phyloP scores from a whole-genome alignment of 2,113 vertebrate species.

The Calypte anna region DNA sequence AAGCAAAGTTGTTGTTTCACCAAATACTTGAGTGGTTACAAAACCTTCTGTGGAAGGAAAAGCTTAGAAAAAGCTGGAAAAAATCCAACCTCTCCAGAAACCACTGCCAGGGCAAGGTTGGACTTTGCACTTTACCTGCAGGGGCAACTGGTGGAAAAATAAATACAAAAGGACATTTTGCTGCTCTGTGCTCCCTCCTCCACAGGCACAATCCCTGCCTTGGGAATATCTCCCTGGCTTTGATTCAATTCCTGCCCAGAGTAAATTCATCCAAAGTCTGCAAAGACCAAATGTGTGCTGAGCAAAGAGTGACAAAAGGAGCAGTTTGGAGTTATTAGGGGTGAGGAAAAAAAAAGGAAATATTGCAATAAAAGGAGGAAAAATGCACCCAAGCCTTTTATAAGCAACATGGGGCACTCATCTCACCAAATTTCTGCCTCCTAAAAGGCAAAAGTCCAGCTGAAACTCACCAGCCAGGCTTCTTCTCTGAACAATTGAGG shows the following conservation, averaged over 20 bases:
- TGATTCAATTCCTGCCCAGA: background rate
- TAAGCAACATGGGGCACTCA: background rate
- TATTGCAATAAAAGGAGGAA: background rate
- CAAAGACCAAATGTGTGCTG: background rate
- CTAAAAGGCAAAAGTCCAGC: background rate
- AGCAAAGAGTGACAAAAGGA: background rate
- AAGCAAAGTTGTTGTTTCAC: background rate
- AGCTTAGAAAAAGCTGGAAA: background rate
- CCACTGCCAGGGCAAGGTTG: background rate
- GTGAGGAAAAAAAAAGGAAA: background rate
- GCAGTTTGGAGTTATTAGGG: background rate
- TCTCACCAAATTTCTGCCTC: background rate
- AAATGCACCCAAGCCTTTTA: background rate
- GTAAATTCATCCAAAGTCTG: background rate
- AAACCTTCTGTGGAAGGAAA: background rate
- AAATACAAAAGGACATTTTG: background rate
- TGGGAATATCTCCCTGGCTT: background rate
- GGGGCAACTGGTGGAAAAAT: background rate
- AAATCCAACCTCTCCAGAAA: background rate
- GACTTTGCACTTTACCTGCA: background rate
- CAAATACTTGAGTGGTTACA: background rate
- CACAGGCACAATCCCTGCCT: background rate
- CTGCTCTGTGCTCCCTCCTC: background rate
- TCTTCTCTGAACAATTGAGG: background rate
- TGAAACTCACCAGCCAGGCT: background rate